Evolutionary conservation across 1,140 invertebrate genomes (phyloP), one percentile per base, ranked within the genome.

Genomic region (Drosophila sproati): DNA sequence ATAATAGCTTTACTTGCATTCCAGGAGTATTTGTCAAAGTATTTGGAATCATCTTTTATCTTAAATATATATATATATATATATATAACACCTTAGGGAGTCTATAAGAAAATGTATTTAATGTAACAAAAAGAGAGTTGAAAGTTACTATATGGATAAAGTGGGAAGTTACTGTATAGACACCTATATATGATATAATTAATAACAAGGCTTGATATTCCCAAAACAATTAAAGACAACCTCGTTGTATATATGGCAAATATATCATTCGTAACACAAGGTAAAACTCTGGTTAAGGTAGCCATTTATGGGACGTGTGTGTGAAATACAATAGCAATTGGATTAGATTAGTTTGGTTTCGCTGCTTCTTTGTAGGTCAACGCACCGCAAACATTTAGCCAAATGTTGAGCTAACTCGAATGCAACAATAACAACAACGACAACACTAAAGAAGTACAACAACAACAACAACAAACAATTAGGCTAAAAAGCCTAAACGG

Each of bases 341-440:
- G 20, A 20, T 20, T 20, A 20, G 20, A 20, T 20, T 20, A 20
- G 20, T 20, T 20, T 75, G 55, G 51, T 60, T 60, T 43, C 28
- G 48, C 31, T 73, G 63, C 45, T 20, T 56, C 56, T 71, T 67
- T 76, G 43, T 78, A 59, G 73, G 76, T 75, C 76, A 78, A 73
- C 59, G 74, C 52, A 73, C 74, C 63, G 60, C 54, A 63, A 35
- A 64, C 52, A 61, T 57, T 69, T 20, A 20, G 59, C 56, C 5
- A 62, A 70, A 74, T 64, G 48, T 74, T 74, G n/a, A 39, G 64
- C 59, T 70, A 69, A 69, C 67, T 63, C 37, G n/a, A 66, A 61
- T 51, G 20, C 69, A 34, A 61, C 7, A 69, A 47, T 6, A 47
- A 45, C 57, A 57, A 43, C 20, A 20, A 20, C 20, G 20, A 20